Evolutionary conservation across 2,888 invertebrate species (phyloP).

Genomic region (Microctonus aethiopoides): DNA sequence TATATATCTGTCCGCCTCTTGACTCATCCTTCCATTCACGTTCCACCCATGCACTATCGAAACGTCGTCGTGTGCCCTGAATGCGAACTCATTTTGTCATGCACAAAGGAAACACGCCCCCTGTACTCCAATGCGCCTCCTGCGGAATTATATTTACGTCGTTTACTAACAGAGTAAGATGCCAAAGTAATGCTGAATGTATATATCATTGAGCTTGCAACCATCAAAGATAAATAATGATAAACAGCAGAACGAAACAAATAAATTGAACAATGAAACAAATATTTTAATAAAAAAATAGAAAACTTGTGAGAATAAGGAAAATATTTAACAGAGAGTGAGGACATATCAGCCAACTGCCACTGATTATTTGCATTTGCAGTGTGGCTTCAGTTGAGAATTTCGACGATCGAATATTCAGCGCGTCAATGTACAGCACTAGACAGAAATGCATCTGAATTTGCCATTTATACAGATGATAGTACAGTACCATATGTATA

Average conservation of each 20-base stretch:
- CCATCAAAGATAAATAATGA: no score
- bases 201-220: neutral
- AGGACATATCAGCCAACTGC: neutral
- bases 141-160: constrained; percentile 5
- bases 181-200: neutral
- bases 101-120: constrained; percentile 47
- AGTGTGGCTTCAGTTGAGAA: constrained; percentile 29
- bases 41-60: constrained; percentile 23
- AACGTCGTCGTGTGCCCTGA: constrained; percentile 39
- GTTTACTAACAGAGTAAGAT: neutral
- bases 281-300: neutral
- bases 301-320: no score
- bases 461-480: no score
- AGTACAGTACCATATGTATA: constrained; percentile 3
- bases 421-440: constrained; percentile 24
- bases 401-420: constrained; percentile 25
- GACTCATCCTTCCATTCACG: constrained; percentile 33
- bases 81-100: constrained; percentile 62
- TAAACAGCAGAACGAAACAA: no score
- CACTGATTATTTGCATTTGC: constrained; percentile 19
- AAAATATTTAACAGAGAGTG: neutral
- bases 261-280: no score
- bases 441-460: constrained; percentile 16
- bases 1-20: constrained; percentile 25
- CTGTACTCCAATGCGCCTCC: neutral